Evolutionary conservation across 2,888 invertebrate species (phyloP).

Genomic region (Stenotaenia linearis): DNA sequence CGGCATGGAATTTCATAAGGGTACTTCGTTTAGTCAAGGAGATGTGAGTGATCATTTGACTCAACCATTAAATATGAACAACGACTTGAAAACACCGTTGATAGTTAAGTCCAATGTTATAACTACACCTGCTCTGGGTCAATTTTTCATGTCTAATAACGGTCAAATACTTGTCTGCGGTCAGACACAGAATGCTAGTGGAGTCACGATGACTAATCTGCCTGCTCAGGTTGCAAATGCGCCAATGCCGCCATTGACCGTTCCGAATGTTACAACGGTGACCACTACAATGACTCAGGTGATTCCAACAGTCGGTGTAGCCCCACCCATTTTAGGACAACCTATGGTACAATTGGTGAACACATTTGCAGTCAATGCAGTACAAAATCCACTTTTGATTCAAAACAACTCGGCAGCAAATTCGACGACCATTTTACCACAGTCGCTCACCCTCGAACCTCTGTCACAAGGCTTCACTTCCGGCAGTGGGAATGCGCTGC

Average conservation of each 20-base stretch:
- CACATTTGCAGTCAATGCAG: slow-evolving; percentile 52
- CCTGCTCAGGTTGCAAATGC: slow-evolving; percentile 39
- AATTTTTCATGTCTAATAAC: slow-evolving; percentile 39
- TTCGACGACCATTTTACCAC: neutral
- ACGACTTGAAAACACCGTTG: slow-evolving; percentile 26
- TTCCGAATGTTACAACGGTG: slow-evolving; percentile 43
- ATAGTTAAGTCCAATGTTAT: slow-evolving; percentile 34
- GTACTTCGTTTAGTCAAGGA: neutral
- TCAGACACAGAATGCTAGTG: slow-evolving; percentile 35
- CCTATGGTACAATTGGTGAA: slow-evolving; percentile 59
- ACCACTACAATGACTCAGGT: slow-evolving; percentile 44
- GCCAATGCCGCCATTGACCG: slow-evolving; percentile 44
- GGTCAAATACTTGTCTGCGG: slow-evolving; percentile 39
- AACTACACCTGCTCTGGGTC: slow-evolving; percentile 35
- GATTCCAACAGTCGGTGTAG: slow-evolving; percentile 43
- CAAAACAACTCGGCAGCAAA: slow-evolving; percentile 37
- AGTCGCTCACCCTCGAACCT: slow-evolving; percentile 8
- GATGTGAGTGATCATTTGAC: neutral
- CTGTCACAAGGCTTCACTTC: neutral
- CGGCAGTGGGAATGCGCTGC: slow-evolving; percentile 34
- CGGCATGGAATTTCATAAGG: neutral
- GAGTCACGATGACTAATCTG: slow-evolving; percentile 37
- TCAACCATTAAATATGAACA: slow-evolving; percentile 16
- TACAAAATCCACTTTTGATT: slow-evolving; percentile 40
- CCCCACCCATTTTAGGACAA: slow-evolving; percentile 39